Evolutionary conservation across 2,888 invertebrate species (phyloP).

Genomic region (Sinopyrophorus schimmeli): DNA sequence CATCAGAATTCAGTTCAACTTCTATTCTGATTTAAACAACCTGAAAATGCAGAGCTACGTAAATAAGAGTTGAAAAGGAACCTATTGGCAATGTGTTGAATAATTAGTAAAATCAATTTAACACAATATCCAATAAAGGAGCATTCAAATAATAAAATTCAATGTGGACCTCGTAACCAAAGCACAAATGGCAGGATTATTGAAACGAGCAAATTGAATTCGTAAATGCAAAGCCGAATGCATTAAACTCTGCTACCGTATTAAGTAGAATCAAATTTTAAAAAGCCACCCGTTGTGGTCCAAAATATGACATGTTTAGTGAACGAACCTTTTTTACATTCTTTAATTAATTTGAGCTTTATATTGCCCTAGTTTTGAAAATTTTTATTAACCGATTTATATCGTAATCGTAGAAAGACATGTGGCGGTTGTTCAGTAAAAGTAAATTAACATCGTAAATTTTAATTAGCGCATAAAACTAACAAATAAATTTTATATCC

Average conservation of each 20-base stretch:
- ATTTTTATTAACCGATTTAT: too few relatives aligned
- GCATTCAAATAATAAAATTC: conserved; percentile 14
- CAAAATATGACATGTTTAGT: too few relatives aligned
- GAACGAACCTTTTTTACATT: too few relatives aligned
- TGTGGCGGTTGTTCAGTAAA: too few relatives aligned
- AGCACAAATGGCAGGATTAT: conserved; percentile 16
- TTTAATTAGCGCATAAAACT: too few relatives aligned
- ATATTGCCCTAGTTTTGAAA: too few relatives aligned
- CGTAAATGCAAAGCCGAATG: neutral
- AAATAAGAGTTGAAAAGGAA: conserved; percentile 16
- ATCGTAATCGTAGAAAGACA: too few relatives aligned
- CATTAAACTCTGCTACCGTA: conserved; percentile 1
- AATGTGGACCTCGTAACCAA: conserved; percentile 12
- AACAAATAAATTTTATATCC: too few relatives aligned
- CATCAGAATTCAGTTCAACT: conserved; percentile 1
- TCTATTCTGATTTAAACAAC: conserved; percentile 10
- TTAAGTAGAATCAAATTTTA: too few relatives aligned
- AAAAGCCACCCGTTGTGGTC: too few relatives aligned
- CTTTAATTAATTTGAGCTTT: too few relatives aligned
- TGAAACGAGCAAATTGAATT: conserved; percentile 18
- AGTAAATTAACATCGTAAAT: too few relatives aligned
- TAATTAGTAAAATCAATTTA: conserved; percentile 20
- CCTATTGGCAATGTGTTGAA: conserved; percentile 15
- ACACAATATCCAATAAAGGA: conserved; percentile 15
- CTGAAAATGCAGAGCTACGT: conserved; percentile 17